Conservation (phyloP, 1,140 invertebrate genomes). For the Ganaspis sp. region DNA sequence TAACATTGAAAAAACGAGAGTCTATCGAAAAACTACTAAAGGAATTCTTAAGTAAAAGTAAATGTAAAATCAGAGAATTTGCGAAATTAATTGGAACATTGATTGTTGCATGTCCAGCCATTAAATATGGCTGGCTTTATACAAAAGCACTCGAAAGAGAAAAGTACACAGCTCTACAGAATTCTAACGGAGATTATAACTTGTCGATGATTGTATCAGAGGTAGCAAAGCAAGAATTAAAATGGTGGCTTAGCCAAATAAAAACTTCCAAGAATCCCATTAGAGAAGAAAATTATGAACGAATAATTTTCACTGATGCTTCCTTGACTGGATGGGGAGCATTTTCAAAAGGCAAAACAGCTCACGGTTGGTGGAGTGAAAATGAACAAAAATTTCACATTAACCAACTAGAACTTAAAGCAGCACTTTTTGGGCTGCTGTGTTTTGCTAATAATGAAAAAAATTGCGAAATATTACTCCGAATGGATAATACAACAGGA, state of each 20-base stretch:
- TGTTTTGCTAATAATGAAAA: not conserved
- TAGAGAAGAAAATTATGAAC: conserved; percentile 27
- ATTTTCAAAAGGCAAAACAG: not conserved
- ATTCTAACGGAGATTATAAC: not conserved
- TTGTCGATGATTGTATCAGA: not conserved
- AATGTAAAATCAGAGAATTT: conserved; percentile 31
- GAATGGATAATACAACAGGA: conserved; percentile 47
- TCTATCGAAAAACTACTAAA: not conserved
- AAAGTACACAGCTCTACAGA: conserved; percentile 18
- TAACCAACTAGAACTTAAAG: conserved; percentile 46
- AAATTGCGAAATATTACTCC: conserved; percentile 40
- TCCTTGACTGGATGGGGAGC: conserved; percentile 41
- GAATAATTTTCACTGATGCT: conserved; percentile 42
- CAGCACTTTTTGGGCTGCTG: conserved; percentile 34
- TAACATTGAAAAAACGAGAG: not conserved
- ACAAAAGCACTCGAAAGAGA: conserved; percentile 25
- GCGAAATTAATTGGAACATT: conserved; percentile 16
- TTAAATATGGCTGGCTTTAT: conserved; percentile 31
- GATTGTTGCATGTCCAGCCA: conserved; percentile 26
- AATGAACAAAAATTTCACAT: conserved; percentile 39
- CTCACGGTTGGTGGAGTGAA: conserved; percentile 51
- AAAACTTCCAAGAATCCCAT: conserved; percentile 24
- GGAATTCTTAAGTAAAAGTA: conserved; percentile 2
- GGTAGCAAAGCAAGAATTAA: not conserved
- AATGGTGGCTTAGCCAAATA: conserved; percentile 36